Evolutionary conservation across 2,888 invertebrate species (phyloP).

Genomic region (Nemotelus pantherinus): DNA sequence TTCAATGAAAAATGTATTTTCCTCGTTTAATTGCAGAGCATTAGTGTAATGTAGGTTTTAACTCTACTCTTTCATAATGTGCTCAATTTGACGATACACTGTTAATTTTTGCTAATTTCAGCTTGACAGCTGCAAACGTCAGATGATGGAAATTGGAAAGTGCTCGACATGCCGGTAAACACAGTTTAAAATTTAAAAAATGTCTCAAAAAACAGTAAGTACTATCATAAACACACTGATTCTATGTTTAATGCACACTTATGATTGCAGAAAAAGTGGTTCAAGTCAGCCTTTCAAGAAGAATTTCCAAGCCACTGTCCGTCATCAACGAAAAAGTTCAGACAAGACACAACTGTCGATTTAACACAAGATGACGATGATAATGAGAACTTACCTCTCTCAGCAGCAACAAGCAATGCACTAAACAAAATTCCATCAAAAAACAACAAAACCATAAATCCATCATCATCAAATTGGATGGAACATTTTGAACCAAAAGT

Average conservation of each 20-base stretch:
- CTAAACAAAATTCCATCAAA: background rate
- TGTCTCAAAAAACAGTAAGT: slow-evolving; percentile 25
- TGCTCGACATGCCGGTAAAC: too few relatives aligned
- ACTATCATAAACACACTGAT: background rate
- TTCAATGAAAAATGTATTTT: too few relatives aligned
- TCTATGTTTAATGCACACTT: too few relatives aligned
- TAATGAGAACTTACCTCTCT: background rate
- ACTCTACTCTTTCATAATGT: too few relatives aligned
- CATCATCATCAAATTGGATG: slow-evolving; percentile 67
- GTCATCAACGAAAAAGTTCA: slow-evolving; percentile 3
- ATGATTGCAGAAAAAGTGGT: slow-evolving; percentile 35
- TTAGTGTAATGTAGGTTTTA: too few relatives aligned
- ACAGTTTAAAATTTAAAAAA: background rate
- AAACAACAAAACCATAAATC: slow-evolving; percentile 7
- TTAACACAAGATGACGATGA: slow-evolving; percentile 19
- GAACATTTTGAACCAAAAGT: slow-evolving; percentile 70
- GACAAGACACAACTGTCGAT: slow-evolving; percentile 7
- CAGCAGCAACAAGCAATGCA: background rate
- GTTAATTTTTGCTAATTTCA: too few relatives aligned
- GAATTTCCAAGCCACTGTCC: background rate
- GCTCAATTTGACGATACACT: too few relatives aligned
- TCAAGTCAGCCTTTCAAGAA: slow-evolving; percentile 28
- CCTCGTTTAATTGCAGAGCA: too few relatives aligned
- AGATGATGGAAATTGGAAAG: too few relatives aligned
- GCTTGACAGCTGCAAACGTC: too few relatives aligned